Percentiles rank a stretch among this genome's conserved stretches.
These are phyloP conservation scores for Dasysyrphus tricinctus DNA, from an alignment of 2,888 invertebrate genomes.

Conservation along the genomic window DNA sequence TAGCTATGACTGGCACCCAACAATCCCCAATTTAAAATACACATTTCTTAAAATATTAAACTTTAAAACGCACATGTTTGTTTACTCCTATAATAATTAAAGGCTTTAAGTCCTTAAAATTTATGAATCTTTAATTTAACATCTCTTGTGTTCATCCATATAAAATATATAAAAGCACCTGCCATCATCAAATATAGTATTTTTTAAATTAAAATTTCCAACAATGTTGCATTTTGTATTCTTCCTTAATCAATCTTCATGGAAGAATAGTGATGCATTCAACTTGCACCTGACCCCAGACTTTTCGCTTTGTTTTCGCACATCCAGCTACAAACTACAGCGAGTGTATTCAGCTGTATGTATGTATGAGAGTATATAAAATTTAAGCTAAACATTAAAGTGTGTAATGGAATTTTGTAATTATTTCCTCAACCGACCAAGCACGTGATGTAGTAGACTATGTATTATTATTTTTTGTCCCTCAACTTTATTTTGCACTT, in stretches of 20 bases:
- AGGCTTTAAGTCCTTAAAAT: too few relatives aligned
- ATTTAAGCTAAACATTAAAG: conserved; percentile 44
- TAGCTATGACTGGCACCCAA: too few relatives aligned
- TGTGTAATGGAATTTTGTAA: conserved; percentile 65
- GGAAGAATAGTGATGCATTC: conserved; percentile 42
- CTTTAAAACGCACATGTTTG: too few relatives aligned
- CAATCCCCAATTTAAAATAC: too few relatives aligned
- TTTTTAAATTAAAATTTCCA: background rate
- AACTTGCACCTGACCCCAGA: conserved; percentile 60
- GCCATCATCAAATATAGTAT: background rate
- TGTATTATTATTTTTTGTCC: conserved; percentile 15
- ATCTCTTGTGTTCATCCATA: too few relatives aligned
- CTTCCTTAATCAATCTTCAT: conserved; percentile 40
- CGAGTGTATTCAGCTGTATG: background rate
- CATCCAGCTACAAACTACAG: conserved; percentile 7
- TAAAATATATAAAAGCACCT: background rate
- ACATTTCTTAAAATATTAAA: too few relatives aligned
- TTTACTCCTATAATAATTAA: too few relatives aligned
- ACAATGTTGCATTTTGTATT: conserved; percentile 51
- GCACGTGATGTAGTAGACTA: conserved; percentile 57
- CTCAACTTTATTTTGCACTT: conserved; percentile 29
- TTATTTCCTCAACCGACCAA: conserved; percentile 60
- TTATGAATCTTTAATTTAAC: too few relatives aligned
- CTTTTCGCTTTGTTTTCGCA: background rate
- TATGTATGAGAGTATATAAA: background rate